phyloP scores from a whole-genome alignment of 2,113 vertebrate genomes.

The Canis aureus region DNA sequence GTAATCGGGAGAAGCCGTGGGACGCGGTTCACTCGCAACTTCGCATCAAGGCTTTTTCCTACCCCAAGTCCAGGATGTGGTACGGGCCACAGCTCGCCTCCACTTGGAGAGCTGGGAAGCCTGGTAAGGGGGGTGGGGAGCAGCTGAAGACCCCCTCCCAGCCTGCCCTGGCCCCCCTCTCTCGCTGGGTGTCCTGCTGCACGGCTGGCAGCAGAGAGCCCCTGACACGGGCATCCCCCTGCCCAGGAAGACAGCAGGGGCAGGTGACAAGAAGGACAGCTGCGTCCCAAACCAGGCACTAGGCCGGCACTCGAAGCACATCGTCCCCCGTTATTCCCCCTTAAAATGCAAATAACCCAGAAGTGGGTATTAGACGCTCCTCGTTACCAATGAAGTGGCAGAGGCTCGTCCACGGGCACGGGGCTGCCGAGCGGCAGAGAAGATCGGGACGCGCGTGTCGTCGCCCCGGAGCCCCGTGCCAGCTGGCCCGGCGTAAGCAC shows the following conservation, averaged over 20 bases:
- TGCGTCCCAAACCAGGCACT: accelerated
- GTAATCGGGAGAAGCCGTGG: accelerated
- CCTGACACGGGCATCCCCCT: accelerated
- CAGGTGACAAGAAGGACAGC: accelerated
- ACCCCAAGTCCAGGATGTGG: not conserved
- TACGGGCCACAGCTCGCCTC: accelerated
- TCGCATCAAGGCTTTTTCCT: not conserved
- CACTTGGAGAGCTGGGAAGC: accelerated
- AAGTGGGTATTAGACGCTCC: not conserved
- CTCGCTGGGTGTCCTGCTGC: not conserved
- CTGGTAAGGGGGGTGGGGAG: accelerated
- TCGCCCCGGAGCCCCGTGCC: not conserved
- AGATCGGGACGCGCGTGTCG: not conserved
- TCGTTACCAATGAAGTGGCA: not conserved
- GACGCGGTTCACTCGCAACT: not conserved
- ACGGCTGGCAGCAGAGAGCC: not conserved
- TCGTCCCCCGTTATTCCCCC: not conserved
- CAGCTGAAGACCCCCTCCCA: accelerated
- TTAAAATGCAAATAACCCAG: not conserved
- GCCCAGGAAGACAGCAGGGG: accelerated
- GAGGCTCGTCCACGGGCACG: not conserved
- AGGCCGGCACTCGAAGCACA: conserved; percentile 56
- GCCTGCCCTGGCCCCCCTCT: not conserved
- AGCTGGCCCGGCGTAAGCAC: not conserved
- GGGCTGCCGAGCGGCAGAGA: not conserved